A percentile compares a stretch with the other conserved stretches of the same genome.
Conservation (phyloP, 1,140 invertebrate genomes). For the Diploscapter pachys region DNA sequence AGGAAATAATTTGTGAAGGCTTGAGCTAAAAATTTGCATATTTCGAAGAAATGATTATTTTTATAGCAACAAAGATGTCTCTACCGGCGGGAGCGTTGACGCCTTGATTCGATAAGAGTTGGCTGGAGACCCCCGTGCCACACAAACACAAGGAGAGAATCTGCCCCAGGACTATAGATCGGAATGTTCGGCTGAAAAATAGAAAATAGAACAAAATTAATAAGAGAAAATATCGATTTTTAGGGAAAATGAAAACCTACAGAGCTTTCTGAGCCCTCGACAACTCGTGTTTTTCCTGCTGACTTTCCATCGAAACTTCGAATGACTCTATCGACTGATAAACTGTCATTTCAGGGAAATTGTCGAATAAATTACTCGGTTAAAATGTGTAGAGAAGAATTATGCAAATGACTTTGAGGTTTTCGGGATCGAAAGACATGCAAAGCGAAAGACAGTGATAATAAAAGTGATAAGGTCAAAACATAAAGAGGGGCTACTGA, state of each 20-base stretch:
- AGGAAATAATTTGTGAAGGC: constrained; percentile 54
- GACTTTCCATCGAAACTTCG: constrained; percentile 17
- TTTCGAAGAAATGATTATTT: constrained; percentile 23
- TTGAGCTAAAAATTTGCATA: constrained; percentile 46
- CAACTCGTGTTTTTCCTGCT: background rate
- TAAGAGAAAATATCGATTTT: constrained; percentile 1
- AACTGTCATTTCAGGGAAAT: constrained; percentile 22
- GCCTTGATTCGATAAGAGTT: constrained; percentile 38
- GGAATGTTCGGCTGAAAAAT: constrained; percentile 47
- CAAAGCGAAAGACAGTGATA: too few relatives aligned
- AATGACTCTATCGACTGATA: background rate
- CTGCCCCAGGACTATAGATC: constrained; percentile 47
- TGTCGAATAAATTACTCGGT: constrained; percentile 8
- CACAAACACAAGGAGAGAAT: constrained; percentile 52
- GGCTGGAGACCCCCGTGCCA: constrained; percentile 48
- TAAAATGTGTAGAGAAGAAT: background rate
- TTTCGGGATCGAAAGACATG: too few relatives aligned
- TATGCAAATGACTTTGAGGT: too few relatives aligned
- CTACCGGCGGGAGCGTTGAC: constrained; percentile 53
- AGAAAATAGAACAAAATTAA: constrained; percentile 13
- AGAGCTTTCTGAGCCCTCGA: background rate
- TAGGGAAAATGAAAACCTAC: background rate
- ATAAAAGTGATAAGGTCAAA: too few relatives aligned
- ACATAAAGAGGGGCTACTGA: too few relatives aligned
- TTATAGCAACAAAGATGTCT: constrained; percentile 27